Base-by-base conservation (phyloP, 2,888 invertebrate species). In the Trissoscelio sp. region DNA sequence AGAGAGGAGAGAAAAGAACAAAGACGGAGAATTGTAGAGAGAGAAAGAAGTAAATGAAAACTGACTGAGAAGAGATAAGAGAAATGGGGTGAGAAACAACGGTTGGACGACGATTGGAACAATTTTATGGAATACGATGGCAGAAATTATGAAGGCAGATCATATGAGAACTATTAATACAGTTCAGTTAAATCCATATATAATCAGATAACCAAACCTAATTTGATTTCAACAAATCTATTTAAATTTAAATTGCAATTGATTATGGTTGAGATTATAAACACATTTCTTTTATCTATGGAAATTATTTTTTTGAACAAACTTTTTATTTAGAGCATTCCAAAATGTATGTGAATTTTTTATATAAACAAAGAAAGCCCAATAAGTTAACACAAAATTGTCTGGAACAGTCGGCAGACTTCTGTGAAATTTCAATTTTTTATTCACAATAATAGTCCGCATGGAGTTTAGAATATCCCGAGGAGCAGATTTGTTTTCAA, bases 81-180 rank as follows among this genome's bases (percentile, higher is more conserved):
- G 48, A 46, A 74, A 55, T 28, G 14, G 55, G 31, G 55, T 55
- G 31, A 18, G 39, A 24, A 39, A 39, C 14, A 39, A 42, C 24
- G 24, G 16, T 42, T 3, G 31, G 18, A 24, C 2, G 44, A 39
- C 51, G 3, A 51, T 28, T 34, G 48, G 64, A 48, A 28, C 31
- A 24, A 31, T 16, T 24, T 55, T 55, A 55, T 28, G 34, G 51
- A 24, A 12, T 18, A 20, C 11, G 6, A 57, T 18, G 82, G 83
- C 83, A 83, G 77, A 82, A 80, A 51, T 70, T 73, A 67, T 42
- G 39, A 42, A 42, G 7, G 14, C 39, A 14, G 16, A 42, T 42
- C 3, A 11, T 11, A 5, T 11, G 34, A 34, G 9, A 34, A 34
- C 34, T 5, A 34, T 7, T 34, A 7, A 34, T 34, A 11, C 3